Conservation (phyloP, 53 echinoderm and acorn worm species). For the Apostichopus leukothele region DNA sequence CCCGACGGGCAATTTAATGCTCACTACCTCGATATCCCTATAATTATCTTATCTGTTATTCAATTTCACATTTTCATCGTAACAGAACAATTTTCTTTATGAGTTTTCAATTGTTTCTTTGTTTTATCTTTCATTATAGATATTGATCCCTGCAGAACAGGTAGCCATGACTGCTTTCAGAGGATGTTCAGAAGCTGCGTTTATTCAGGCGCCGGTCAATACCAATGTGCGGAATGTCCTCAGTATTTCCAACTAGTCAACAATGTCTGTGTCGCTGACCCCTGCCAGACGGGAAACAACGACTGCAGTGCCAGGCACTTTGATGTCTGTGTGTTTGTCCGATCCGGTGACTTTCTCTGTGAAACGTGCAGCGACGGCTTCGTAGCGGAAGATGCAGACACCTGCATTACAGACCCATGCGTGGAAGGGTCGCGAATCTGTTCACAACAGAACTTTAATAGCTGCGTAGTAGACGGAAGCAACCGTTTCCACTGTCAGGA, state of each 20-base stretch:
- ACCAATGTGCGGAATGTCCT: constrained; percentile 14
- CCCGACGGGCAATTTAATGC: too few relatives aligned
- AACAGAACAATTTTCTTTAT: not conserved
- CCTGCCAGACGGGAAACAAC: constrained; percentile 35
- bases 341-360: constrained; percentile 10
- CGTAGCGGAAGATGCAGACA: constrained; percentile 4
- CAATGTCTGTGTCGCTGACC: constrained; percentile 22
- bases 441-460: constrained; percentile 14
- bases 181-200: constrained; percentile 28
- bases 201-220: not conserved
- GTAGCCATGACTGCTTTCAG: constrained; percentile 33
- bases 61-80: not conserved
- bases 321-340: constrained; percentile 23
- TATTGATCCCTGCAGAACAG: constrained; percentile 44
- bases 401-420: constrained; percentile 40
- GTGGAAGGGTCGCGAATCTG: constrained; percentile 9
- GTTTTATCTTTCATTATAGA: not conserved
- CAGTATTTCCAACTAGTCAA: not conserved
- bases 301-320: constrained; percentile 37
- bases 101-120: not conserved
- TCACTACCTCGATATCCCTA: too few relatives aligned
- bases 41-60: not conserved
- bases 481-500: constrained; percentile 46
- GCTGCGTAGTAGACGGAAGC: constrained; percentile 34
- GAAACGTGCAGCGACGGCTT: constrained; percentile 32